A percentile compares a stretch with the other conserved stretches of the same genome.
phyloP scores from a whole-genome alignment of 2,113 vertebrate genomes.

The Ciconia maguari region DNA sequence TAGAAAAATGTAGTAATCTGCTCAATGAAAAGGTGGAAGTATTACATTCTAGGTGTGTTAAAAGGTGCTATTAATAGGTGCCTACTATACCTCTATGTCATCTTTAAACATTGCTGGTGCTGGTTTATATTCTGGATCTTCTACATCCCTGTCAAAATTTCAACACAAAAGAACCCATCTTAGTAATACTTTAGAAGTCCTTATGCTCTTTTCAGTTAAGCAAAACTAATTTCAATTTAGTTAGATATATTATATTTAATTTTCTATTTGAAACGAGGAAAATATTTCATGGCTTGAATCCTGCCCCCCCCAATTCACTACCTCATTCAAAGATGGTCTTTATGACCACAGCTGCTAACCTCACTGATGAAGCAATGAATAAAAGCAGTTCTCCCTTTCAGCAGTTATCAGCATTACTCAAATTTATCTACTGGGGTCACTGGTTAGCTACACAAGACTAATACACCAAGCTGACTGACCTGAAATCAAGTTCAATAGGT shows the following conservation, averaged over 20 bases:
- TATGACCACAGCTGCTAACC: background rate
- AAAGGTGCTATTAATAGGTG: background rate
- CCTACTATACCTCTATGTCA: slow-evolving; percentile 88
- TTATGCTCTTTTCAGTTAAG: background rate
- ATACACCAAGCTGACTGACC: background rate
- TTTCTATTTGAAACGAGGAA: background rate
- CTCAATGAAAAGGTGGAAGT: background rate
- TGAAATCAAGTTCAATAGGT: background rate
- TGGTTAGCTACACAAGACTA: background rate
- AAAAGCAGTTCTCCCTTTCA: background rate
- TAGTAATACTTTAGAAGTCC: background rate
- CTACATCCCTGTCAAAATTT: slow-evolving; percentile 86
- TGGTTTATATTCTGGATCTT: slow-evolving; percentile 98
- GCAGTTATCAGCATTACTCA: background rate
- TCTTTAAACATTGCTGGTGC: slow-evolving; percentile 95
- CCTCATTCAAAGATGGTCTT: background rate
- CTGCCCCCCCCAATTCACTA: background rate
- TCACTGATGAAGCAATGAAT: background rate
- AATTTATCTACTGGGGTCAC: background rate
- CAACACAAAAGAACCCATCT: slow-evolving; percentile 16
- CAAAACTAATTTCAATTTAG: background rate
- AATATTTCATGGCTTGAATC: background rate
- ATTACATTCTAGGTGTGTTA: background rate
- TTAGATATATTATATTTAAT: background rate
- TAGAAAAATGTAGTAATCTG: background rate